Conservation (phyloP, 2,797 vertebrate genomes). For the Phrynocephalus vlangalii region DNA sequence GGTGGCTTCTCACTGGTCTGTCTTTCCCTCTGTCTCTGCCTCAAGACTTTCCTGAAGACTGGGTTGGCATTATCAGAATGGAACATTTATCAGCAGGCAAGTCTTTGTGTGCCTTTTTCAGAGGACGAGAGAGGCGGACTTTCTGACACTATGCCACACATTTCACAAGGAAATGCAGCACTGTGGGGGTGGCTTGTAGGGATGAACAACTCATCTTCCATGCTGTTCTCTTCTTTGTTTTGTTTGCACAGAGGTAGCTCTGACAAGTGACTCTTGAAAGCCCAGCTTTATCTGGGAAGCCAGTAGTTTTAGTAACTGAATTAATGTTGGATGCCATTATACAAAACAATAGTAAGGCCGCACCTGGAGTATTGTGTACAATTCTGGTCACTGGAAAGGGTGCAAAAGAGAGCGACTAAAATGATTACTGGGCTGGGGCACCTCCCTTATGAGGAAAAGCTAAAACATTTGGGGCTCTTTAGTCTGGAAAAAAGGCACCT, state of each 20-base stretch:
- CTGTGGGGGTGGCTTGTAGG: neutral
- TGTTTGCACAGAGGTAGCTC: neutral
- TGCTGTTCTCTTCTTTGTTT: too few species aligned
- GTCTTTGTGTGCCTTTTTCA: neutral
- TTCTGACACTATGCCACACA: neutral
- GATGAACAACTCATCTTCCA: too few species aligned
- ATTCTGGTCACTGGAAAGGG: too few species aligned
- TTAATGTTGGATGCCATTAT: neutral
- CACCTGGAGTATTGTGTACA: too few species aligned
- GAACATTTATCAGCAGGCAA: constrained; percentile 12
- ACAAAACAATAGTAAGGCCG: too few species aligned
- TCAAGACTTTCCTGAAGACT: neutral
- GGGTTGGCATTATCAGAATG: neutral
- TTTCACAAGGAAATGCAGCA: constrained; percentile 5
- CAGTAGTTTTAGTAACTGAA: neutral
- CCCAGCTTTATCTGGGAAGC: neutral
- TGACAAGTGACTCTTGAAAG: neutral
- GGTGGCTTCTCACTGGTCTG: neutral
- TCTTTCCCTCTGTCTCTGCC: neutral
- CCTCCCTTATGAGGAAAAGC: too few species aligned
- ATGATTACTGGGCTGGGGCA: too few species aligned
- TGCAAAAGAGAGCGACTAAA: too few species aligned
- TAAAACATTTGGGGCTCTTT: too few species aligned
- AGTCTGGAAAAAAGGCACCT: too few species aligned
- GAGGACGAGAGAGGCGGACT: neutral